phyloP scores from a whole-genome alignment of 2,113 vertebrate species.

The Oplegnathus fasciatus region DNA sequence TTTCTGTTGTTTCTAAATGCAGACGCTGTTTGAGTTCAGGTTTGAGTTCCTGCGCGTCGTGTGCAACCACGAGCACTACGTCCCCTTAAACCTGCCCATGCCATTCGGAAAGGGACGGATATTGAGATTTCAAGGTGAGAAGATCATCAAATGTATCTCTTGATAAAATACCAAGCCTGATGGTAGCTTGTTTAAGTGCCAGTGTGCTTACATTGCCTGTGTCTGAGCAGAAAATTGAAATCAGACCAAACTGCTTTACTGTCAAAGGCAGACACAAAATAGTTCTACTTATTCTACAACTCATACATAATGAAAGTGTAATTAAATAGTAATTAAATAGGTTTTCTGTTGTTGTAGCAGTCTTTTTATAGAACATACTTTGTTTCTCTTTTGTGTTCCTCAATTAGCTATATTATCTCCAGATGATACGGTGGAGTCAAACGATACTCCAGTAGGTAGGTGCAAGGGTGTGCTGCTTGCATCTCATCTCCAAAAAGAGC shows the following conservation, averaged over 20 bases:
- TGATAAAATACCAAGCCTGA: neutral
- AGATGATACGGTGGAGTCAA: constrained; percentile 78
- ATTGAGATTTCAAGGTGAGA: constrained; percentile 96
- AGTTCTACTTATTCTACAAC: neutral
- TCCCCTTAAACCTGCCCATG: constrained; percentile 98
- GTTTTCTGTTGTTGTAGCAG: constrained; percentile 12
- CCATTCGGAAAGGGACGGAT: constrained; percentile 97
- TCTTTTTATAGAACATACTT: constrained; percentile 56
- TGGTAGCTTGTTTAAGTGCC: neutral
- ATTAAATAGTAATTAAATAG: neutral
- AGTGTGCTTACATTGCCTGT: neutral
- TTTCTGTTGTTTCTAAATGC: constrained; percentile 61
- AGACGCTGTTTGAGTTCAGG: constrained; percentile 98
- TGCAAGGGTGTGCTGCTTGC: constrained; percentile 72
- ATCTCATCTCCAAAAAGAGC: constrained; percentile 38
- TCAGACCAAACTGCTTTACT: neutral
- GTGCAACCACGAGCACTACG: constrained; percentile 97
- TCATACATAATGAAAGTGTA: neutral
- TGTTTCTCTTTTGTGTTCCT: constrained; percentile 72
- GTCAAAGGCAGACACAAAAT: neutral
- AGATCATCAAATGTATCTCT: neutral
- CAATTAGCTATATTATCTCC: constrained; percentile 86
- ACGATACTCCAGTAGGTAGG: constrained; percentile 85
- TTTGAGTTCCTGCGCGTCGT: constrained; percentile 98
- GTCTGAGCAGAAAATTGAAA: neutral